Evolutionary conservation across 1,140 invertebrate species (phyloP), one percentile per base, ranked within the genome.

Genomic region (Pseudoatta argentina): DNA sequence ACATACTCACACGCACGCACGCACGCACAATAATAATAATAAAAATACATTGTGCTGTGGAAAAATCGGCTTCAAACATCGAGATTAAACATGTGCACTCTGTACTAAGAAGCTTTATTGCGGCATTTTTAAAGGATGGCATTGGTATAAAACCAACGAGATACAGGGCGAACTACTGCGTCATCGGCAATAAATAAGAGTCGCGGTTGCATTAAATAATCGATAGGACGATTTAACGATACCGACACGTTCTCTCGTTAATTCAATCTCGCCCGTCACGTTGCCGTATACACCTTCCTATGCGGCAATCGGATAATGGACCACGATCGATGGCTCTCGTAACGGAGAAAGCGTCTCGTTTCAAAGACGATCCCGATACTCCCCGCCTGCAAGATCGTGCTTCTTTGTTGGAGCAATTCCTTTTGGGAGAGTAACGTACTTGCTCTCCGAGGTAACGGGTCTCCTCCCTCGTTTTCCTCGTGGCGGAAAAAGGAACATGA

Each of bases 401-500:
- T 73, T 73, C 79, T 82, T 82, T 82, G 79, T 82, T 59, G 55
- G 18, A 73, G 79, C 67, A 82, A 73, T 72, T 73, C 39, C 79
- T 82, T 82, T 82, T 39, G 67, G 53, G 79, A 82, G 69, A 82
- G 67, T 73, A 82, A 82, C 67, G 59, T 48, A 59, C 73, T 55
- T 66, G 82, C 82, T 61, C 69, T 51, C 24, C 24, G 53, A n/a
- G 27, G 69, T 71, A 63, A 82, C 67, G 30, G 27, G 53, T 71
- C 59, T 66, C 81, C 53, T 75, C 79, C 53, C 59, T 67, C 61
- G 44, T 53, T 69, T 69, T 63, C 16, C 30, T 73, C 34, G 53
- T 82, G 55, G n/a, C 66, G 55, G 57, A 51, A 78, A 87, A 87
- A 75, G 76, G 64, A 87, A 82, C 67, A 63, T 69, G 82, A 89